A percentile compares a stretch with the other conserved stretches of the same genome.
phyloP scores from a whole-genome alignment of 1,140 invertebrate genomes.

The Drosophila carrolli region DNA sequence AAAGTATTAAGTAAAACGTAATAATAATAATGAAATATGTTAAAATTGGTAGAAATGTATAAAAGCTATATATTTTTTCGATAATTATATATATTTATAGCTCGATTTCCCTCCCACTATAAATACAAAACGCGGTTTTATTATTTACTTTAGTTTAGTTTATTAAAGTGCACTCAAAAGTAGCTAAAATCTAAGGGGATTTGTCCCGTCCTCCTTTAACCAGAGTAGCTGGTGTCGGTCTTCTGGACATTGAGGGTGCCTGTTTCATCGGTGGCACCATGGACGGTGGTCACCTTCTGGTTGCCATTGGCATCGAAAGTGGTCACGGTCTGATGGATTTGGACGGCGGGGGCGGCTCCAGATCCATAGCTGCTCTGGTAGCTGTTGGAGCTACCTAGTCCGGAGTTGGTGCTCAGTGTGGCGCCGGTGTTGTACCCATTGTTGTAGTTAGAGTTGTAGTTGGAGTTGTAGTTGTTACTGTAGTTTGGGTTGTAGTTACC shows the following conservation, averaged over 20 bases:
- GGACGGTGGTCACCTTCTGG: constrained; percentile 29
- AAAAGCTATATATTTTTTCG: no score
- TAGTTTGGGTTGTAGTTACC: constrained; percentile 5
- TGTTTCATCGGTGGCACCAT: constrained; percentile 25
- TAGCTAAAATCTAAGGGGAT: neutral
- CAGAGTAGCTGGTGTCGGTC: constrained; percentile 4
- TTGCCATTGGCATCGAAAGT: constrained; percentile 24
- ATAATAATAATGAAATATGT: no score
- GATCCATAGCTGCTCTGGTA: constrained; percentile 14
- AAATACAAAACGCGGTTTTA: no score
- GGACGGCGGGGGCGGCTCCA: constrained; percentile 4
- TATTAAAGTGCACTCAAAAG: constrained; percentile 10
- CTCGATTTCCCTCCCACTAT: no score
- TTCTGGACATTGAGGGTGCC: constrained; percentile 38
- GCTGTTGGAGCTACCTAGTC: neutral
- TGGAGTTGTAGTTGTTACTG: neutral
- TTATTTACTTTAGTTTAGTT: constrained; percentile 32
- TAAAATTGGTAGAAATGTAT: no score
- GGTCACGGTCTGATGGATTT: constrained; percentile 26
- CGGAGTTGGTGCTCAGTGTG: neutral
- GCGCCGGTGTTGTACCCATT: constrained; percentile 1
- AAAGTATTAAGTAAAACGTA: no score
- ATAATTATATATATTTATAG: no score
- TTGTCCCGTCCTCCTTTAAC: neutral
- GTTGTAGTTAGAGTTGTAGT: neutral